Conservation (phyloP, 2,888 invertebrate species). For the Chrysodeixis includens region DNA sequence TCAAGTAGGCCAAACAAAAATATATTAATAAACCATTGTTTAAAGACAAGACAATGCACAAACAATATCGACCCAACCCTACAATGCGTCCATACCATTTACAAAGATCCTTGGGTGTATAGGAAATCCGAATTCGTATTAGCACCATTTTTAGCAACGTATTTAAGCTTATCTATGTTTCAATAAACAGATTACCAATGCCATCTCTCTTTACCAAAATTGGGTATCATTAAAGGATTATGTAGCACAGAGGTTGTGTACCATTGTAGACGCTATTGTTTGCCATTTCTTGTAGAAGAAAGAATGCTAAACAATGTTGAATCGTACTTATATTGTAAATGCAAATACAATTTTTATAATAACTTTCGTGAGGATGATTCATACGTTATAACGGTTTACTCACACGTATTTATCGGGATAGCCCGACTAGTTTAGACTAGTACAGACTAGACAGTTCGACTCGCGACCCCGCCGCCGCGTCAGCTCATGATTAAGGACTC, state of each 20-base stretch:
- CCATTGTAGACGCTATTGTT: too few relatives aligned
- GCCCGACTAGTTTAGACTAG: too few relatives aligned
- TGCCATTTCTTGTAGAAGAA: too few relatives aligned
- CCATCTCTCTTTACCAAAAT: neutral
- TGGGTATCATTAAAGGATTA: neutral
- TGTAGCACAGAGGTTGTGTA: neutral
- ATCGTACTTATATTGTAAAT: too few relatives aligned
- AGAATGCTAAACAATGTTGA: too few relatives aligned
- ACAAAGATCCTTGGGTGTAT: neutral
- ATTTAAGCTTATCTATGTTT: constrained; percentile 13
- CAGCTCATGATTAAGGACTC: too few relatives aligned
- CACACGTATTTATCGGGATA: too few relatives aligned
- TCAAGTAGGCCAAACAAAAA: neutral
- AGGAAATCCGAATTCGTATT: constrained; percentile 8
- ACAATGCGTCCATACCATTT: neutral
- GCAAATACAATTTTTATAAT: too few relatives aligned
- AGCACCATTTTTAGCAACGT: constrained; percentile 1
- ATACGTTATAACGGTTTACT: too few relatives aligned
- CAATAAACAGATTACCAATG: constrained; percentile 12
- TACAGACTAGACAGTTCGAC: too few relatives aligned
- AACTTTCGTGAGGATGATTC: too few relatives aligned
- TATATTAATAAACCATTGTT: constrained; percentile 1
- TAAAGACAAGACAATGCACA: neutral
- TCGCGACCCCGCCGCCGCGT: too few relatives aligned
- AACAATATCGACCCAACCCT: neutral